Evolutionary conservation across 2,888 invertebrate genomes (phyloP).

Genomic region (Eueremaeus valkanovi): DNA sequence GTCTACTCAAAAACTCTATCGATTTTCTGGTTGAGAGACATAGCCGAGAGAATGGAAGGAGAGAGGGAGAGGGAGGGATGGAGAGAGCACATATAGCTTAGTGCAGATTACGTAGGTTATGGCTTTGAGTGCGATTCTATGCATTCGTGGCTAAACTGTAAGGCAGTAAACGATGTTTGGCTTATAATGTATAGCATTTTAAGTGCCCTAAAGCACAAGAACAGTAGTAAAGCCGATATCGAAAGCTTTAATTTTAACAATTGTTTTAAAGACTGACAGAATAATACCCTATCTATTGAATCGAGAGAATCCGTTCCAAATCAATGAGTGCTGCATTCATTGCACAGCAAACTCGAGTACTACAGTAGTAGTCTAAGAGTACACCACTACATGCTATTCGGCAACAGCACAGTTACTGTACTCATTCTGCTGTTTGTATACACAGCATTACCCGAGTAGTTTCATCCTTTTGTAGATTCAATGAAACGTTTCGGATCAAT

Average conservation of each 20-base stretch:
- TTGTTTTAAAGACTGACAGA: constrained; percentile 26
- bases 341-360: constrained; percentile 7
- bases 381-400: too few relatives aligned
- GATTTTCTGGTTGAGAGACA: constrained; percentile 3
- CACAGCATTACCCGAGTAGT: constrained; percentile 2
- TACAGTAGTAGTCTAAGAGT: too few relatives aligned
- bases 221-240: not conserved
- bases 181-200: constrained; percentile 15
- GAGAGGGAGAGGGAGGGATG: not conserved
- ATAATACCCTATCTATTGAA: constrained; percentile 22
- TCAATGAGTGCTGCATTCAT: constrained; percentile 33
- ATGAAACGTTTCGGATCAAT: constrained; percentile 36
- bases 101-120: constrained; percentile 28
- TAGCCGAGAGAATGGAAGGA: not conserved
- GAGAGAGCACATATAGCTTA: constrained; percentile 29
- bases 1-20: constrained; percentile 30
- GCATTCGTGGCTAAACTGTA: not conserved
- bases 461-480: constrained; percentile 36
- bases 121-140: constrained; percentile 31
- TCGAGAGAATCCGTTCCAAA: constrained; percentile 34
- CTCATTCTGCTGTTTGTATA: not conserved
- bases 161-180: constrained; percentile 31
- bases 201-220: not conserved
- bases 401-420: not conserved
- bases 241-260: constrained; percentile 33